A percentile compares a stretch with the other conserved stretches of the same genome.
phyloP scores from a whole-genome alignment of 1,140 invertebrate species.

The Pseudoatta argentina region DNA sequence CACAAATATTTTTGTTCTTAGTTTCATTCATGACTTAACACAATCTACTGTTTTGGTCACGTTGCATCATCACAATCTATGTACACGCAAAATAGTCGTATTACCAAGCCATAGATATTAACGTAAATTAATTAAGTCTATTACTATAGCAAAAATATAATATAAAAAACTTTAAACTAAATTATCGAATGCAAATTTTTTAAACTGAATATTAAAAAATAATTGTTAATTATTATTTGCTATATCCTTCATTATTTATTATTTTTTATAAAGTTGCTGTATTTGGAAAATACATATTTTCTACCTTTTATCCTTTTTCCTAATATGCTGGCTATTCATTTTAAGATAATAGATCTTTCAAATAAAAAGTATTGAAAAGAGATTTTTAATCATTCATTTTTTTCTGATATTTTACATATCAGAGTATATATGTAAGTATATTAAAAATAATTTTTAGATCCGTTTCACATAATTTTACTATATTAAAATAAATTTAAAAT shows the following conservation, averaged over 20 bases:
- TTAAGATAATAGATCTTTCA: neutral
- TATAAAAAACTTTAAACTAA: neutral
- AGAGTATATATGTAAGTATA: neutral
- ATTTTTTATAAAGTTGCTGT: neutral
- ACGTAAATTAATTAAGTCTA: neutral
- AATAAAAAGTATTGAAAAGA: neutral
- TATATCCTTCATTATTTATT: neutral
- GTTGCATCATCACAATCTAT: neutral
- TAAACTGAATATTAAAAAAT: too few species aligned
- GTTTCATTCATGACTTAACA: constrained; percentile 11
- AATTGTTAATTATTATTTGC: neutral
- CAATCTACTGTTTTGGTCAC: neutral
- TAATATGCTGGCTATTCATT: neutral
- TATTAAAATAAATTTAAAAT: neutral
- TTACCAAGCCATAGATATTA: neutral
- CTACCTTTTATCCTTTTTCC: neutral
- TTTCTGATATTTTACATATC: neutral
- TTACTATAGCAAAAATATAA: neutral
- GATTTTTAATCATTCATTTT: neutral
- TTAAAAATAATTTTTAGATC: neutral
- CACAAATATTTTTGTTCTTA: constrained; percentile 15
- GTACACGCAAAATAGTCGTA: too few species aligned
- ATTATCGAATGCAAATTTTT: neutral
- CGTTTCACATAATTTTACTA: neutral
- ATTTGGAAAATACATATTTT: neutral